phyloP scores from a whole-genome alignment of 2,888 invertebrate genomes.

The Carabus problematicus region DNA sequence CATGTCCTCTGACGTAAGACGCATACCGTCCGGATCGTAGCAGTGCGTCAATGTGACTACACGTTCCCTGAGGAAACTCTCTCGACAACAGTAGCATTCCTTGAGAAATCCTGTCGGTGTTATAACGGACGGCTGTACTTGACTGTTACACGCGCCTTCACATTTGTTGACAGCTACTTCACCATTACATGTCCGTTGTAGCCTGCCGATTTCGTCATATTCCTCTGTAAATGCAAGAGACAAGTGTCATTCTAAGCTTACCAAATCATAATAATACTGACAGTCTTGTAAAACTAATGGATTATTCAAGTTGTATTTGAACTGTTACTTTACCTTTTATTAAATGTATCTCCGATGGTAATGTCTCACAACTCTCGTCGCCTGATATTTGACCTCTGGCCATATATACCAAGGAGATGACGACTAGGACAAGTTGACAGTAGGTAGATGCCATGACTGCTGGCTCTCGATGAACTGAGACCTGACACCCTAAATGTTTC shows the following conservation, averaged over 20 bases:
- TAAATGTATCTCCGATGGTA: constrained; percentile 85
- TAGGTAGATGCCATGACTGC: constrained; percentile 21
- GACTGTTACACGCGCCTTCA: constrained; percentile 90
- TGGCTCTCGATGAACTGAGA: constrained; percentile 12
- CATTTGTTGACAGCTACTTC: constrained; percentile 92
- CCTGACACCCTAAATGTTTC: not conserved
- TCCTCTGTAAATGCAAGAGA: constrained; percentile 70
- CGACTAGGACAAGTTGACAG: constrained; percentile 25
- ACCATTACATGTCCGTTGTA: constrained; percentile 86
- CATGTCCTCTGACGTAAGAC: constrained; percentile 72
- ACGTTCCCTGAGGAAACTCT: constrained; percentile 83
- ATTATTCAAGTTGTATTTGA: not conserved
- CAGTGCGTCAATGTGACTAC: constrained; percentile 82
- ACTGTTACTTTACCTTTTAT: constrained; percentile 72
- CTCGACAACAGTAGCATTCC: constrained; percentile 94
- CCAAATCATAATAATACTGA: not conserved
- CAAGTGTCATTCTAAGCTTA: not conserved
- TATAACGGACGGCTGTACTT: constrained; percentile 89
- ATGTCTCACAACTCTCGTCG: constrained; percentile 84
- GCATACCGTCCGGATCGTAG: constrained; percentile 85
- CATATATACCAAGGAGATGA: constrained; percentile 1
- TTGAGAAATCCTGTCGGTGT: constrained; percentile 71
- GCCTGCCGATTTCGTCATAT: constrained; percentile 83
- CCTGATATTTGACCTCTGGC: constrained; percentile 43
- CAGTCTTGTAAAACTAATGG: not conserved